A percentile compares a stretch with the other conserved stretches of the same genome.
Evolutionary conservation across 2,113 vertebrate genomes (phyloP).

Genomic region (Perccottus glenii): DNA sequence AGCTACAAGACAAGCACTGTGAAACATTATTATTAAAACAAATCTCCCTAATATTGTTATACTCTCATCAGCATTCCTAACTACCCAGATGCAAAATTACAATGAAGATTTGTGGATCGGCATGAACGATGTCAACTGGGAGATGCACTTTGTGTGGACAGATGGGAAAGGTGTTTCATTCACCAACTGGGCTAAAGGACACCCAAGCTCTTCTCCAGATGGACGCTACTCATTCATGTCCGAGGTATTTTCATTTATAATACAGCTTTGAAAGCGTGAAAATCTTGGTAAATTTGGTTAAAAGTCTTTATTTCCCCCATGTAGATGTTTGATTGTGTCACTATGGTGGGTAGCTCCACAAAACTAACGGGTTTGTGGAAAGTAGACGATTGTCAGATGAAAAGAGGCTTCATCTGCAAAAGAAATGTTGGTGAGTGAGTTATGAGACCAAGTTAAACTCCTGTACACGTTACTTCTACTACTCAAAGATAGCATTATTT

Average conservation of each 20-base stretch:
- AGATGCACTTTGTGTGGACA: slow-evolving; percentile 92
- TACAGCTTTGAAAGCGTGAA: background rate
- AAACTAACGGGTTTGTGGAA: slow-evolving; percentile 85
- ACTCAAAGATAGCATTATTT: background rate
- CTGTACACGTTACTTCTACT: background rate
- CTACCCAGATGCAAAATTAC: slow-evolving; percentile 79
- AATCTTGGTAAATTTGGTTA: background rate
- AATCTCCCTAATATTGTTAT: background rate
- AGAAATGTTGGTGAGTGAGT: slow-evolving; percentile 78
- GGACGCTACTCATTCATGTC: slow-evolving; percentile 58
- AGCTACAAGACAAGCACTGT: background rate
- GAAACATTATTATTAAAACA: background rate
- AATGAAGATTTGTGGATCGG: slow-evolving; percentile 84
- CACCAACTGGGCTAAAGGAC: slow-evolving; percentile 95
- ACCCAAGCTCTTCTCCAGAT: slow-evolving; percentile 72
- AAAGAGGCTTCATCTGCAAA: slow-evolving; percentile 88
- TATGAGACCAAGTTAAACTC: background rate
- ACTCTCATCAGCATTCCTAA: slow-evolving; percentile 84
- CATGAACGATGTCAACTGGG: slow-evolving; percentile 91
- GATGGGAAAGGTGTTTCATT: slow-evolving; percentile 85
- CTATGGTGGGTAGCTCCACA: slow-evolving; percentile 72
- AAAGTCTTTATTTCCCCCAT: background rate
- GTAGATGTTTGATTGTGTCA: slow-evolving; percentile 86
- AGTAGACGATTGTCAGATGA: slow-evolving; percentile 81
- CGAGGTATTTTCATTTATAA: slow-evolving; percentile 67